Conservation (phyloP, 2,888 invertebrate genomes). For the Nomada ruficornis region DNA sequence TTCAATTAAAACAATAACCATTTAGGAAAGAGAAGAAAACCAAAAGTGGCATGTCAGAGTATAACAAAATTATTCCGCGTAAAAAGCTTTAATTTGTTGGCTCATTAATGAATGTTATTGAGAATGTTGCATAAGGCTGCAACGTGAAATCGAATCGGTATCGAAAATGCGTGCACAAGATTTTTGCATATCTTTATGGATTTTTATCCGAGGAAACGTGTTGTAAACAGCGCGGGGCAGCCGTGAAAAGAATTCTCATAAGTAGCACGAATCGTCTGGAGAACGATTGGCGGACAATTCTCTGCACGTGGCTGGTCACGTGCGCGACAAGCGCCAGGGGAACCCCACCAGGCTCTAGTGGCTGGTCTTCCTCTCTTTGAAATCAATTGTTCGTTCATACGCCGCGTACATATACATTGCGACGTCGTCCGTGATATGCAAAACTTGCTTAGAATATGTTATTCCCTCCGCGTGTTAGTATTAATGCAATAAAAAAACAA, state of each 20-base stretch:
- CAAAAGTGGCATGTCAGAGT: neutral
- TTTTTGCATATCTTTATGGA: neutral
- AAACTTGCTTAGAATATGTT: slow-evolving; percentile 31
- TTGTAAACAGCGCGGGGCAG: slow-evolving; percentile 34
- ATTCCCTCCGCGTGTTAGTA: neutral
- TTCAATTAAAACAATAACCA: neutral
- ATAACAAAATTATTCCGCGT: too few species aligned
- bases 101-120: neutral
- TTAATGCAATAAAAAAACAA: too few species aligned
- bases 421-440: slow-evolving; percentile 25
- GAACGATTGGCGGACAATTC: slow-evolving; percentile 51
- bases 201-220: slow-evolving; percentile 18
- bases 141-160: neutral
- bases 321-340: slow-evolving; percentile 56
- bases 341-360: slow-evolving; percentile 49
- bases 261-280: slow-evolving; percentile 49
- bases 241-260: slow-evolving; percentile 25
- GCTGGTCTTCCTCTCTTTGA: slow-evolving; percentile 43
- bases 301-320: slow-evolving; percentile 70
- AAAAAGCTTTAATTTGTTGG: neutral
- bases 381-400: slow-evolving; percentile 57
- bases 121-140: too few species aligned
- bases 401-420: slow-evolving; percentile 30
- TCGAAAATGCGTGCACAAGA: neutral
- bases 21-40: neutral